Percentiles rank a stretch among this genome's conserved stretches.
Evolutionary conservation across 1,140 invertebrate species (phyloP).

Genomic region (Sminthurides bifidus): DNA sequence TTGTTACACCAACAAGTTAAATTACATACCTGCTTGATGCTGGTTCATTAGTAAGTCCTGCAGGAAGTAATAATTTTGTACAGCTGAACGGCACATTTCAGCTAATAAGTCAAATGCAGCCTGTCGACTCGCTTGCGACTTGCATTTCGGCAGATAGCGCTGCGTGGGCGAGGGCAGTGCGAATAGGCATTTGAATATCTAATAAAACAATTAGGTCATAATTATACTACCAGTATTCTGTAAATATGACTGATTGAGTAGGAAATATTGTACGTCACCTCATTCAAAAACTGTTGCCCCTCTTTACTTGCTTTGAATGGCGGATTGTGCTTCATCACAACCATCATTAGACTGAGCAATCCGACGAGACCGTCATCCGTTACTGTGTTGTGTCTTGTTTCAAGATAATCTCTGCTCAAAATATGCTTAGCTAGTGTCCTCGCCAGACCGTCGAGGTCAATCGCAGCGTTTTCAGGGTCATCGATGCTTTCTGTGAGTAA

Average conservation of each 20-base stretch:
- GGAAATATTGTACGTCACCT: constrained; percentile 47
- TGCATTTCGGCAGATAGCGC: constrained; percentile 80
- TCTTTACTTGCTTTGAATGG: constrained; percentile 68
- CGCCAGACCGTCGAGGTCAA: constrained; percentile 64
- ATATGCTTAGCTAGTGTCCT: constrained; percentile 61
- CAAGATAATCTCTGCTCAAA: constrained; percentile 62
- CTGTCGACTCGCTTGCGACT: constrained; percentile 72
- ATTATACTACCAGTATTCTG: background rate
- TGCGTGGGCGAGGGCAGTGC: constrained; percentile 72
- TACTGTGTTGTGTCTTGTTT: constrained; percentile 61
- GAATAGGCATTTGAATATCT: constrained; percentile 78
- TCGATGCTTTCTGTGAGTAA: constrained; percentile 39
- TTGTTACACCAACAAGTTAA: constrained; percentile 6
- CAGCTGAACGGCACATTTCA: constrained; percentile 67
- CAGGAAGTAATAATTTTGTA: constrained; percentile 73
- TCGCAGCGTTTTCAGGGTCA: constrained; percentile 42
- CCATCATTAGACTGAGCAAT: constrained; percentile 69
- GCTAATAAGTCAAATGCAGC: constrained; percentile 81
- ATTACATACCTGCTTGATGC: constrained; percentile 58
- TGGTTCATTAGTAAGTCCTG: constrained; percentile 71
- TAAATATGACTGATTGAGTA: constrained; percentile 36
- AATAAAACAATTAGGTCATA: constrained; percentile 28
- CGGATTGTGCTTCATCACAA: constrained; percentile 75
- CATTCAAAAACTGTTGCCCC: constrained; percentile 47
- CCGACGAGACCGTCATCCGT: constrained; percentile 86